A percentile compares a stretch with the other conserved stretches of the same genome.
Conservation (phyloP, 2,797 vertebrate species). For the Neosalanx taihuensis region DNA sequence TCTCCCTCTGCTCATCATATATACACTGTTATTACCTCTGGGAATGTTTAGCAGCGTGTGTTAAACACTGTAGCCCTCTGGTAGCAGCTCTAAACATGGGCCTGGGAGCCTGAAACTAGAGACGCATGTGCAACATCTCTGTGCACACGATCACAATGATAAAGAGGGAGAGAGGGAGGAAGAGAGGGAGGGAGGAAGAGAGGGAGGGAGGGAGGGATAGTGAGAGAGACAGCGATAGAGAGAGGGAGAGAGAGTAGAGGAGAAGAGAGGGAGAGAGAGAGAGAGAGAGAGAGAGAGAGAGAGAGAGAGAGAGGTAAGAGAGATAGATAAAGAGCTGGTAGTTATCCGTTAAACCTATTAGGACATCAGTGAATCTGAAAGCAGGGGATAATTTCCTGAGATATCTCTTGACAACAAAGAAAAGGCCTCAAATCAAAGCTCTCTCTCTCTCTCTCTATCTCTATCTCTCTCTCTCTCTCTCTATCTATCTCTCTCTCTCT, state of each 20-base stretch:
- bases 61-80: constrained; percentile 76
- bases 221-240: background rate
- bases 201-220: constrained; percentile 20
- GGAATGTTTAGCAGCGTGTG: constrained; percentile 75
- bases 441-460: constrained; percentile 41
- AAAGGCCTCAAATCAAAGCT: constrained; percentile 76
- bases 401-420: constrained; percentile 75
- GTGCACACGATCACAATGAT: constrained; percentile 67
- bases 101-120: constrained; percentile 65
- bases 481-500: too few species aligned
- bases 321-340: constrained; percentile 65
- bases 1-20: constrained; percentile 47
- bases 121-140: constrained; percentile 58
- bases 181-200: background rate
- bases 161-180: constrained; percentile 41
- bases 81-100: constrained; percentile 54
- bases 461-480: too few species aligned
- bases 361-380: constrained; percentile 71
- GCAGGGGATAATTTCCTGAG: constrained; percentile 68
- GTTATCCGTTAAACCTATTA: constrained; percentile 67
- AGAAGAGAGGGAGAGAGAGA: constrained; percentile 18
- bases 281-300: constrained; percentile 15
- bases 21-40: constrained; percentile 72
- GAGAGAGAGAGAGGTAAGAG: background rate
- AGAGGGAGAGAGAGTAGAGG: too few species aligned